Evolutionary conservation across 2,888 invertebrate genomes (phyloP).

Genomic region (Chrysolina americana): DNA sequence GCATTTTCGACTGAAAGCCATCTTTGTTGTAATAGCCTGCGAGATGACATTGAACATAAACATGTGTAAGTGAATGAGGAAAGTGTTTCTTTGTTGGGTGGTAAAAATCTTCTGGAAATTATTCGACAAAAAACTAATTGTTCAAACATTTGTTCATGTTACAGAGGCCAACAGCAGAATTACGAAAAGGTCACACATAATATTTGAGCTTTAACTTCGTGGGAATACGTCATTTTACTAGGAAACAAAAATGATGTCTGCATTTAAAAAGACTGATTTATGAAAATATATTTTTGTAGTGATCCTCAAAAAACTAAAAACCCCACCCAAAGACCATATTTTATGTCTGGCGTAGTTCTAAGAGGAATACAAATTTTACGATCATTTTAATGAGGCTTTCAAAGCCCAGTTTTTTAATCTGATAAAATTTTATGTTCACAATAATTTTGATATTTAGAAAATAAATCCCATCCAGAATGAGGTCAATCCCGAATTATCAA

Average conservation of each 20-base stretch:
- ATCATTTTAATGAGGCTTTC: slow-evolving; percentile 18
- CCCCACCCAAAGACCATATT: slow-evolving; percentile 3
- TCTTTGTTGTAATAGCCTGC: too few relatives aligned
- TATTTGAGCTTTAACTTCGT: background rate
- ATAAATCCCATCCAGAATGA: background rate
- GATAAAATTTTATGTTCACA: background rate
- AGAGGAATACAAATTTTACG: slow-evolving; percentile 23
- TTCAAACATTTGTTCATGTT: too few relatives aligned
- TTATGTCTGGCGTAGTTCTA: slow-evolving; percentile 29
- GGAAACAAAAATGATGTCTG: background rate
- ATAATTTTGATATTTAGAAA: background rate
- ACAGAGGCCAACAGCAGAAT: background rate
- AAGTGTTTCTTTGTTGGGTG: too few relatives aligned
- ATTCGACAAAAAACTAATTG: too few relatives aligned
- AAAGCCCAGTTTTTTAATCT: slow-evolving; percentile 17
- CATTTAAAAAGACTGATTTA: slow-evolving; percentile 1
- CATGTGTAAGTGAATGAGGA: too few relatives aligned
- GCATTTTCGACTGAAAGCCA: too few relatives aligned
- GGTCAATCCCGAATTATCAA: background rate
- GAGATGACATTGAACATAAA: too few relatives aligned
- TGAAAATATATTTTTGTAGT: slow-evolving; percentile 9
- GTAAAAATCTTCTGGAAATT: too few relatives aligned
- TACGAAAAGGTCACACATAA: background rate
- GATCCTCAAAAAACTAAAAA: background rate
- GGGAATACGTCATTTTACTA: background rate